Conservation (phyloP, 2,888 invertebrate species). For the Sarcophaga variegata region DNA sequence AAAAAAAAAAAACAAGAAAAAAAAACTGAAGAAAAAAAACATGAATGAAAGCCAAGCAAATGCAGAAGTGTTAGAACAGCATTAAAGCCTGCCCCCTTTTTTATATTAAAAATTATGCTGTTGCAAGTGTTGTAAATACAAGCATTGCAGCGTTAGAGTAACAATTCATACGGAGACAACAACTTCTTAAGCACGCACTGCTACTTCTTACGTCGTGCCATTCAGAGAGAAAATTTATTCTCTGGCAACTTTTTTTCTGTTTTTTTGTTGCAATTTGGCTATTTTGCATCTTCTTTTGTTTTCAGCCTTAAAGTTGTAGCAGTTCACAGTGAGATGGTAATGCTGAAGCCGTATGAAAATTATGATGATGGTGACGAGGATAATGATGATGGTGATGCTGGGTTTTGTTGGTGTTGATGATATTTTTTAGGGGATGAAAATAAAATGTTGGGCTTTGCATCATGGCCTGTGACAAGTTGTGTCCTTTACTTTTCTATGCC, state of each 20-base stretch:
- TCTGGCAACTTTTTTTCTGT: neutral
- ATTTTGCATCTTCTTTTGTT: neutral
- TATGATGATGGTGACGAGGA: conserved; percentile 5
- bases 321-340: neutral
- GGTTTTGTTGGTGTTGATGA: conserved; percentile 5
- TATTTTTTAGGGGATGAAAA: conserved; percentile 7
- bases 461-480: conserved; percentile 29
- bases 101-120: neutral
- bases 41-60: conserved; percentile 12
- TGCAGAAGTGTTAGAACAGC: neutral
- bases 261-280: conserved; percentile 14
- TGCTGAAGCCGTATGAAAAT: conserved; percentile 6
- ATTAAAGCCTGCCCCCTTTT: neutral
- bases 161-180: conserved; percentile 43
- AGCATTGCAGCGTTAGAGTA: conserved; percentile 16
- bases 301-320: conserved; percentile 16
- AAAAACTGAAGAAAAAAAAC: neutral
- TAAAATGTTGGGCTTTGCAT: neutral
- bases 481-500: conserved; percentile 9
- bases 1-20: neutral
- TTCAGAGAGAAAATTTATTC: conserved; percentile 35
- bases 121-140: neutral
- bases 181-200: conserved; percentile 66
- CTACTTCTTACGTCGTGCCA: conserved; percentile 32
- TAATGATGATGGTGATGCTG: neutral